phyloP scores from a whole-genome alignment of 2,797 vertebrate species.

The Erpetoichthys calabaricus region DNA sequence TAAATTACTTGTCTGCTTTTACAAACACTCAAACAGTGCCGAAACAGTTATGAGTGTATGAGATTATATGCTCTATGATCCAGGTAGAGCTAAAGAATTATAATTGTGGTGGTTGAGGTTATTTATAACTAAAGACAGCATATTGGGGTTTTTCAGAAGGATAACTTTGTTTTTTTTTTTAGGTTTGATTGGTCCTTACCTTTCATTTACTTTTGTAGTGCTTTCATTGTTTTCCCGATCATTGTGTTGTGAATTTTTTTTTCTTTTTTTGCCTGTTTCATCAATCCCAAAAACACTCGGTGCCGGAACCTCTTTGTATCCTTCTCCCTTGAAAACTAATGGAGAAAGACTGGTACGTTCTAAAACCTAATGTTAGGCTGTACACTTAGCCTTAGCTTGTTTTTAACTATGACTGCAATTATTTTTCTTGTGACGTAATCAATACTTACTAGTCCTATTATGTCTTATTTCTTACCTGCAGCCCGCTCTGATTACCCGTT shows the following conservation, averaged over 20 bases:
- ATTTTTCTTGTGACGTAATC: conserved; percentile 3
- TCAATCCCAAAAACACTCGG: neutral
- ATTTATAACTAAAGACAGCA: too few relatives aligned
- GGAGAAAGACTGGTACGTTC: neutral
- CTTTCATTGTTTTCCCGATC: conserved; percentile 1
- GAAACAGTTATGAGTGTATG: too few relatives aligned
- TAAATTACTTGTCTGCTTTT: too few relatives aligned
- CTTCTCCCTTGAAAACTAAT: too few relatives aligned
- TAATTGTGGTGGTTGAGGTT: too few relatives aligned
- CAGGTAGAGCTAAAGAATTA: too few relatives aligned
- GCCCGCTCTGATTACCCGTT: conserved; percentile 58
- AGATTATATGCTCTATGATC: too few relatives aligned
- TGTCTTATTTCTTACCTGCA: conserved; percentile 51
- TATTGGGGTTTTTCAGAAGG: too few relatives aligned
- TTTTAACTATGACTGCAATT: conserved; percentile 20
- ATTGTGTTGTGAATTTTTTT: neutral
- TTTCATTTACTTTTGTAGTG: neutral
- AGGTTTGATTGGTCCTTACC: neutral
- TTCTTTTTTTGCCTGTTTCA: neutral
- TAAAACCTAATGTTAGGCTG: neutral
- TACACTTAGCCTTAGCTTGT: conserved; percentile 4
- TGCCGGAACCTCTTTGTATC: neutral
- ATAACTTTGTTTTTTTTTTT: too few relatives aligned
- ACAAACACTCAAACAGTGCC: too few relatives aligned
- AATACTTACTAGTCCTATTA: conserved; percentile 31